A percentile compares a stretch with the other conserved stretches of the same genome.
phyloP scores from a whole-genome alignment of 2,888 invertebrate genomes.

The Harpagoxenus sublaevis region DNA sequence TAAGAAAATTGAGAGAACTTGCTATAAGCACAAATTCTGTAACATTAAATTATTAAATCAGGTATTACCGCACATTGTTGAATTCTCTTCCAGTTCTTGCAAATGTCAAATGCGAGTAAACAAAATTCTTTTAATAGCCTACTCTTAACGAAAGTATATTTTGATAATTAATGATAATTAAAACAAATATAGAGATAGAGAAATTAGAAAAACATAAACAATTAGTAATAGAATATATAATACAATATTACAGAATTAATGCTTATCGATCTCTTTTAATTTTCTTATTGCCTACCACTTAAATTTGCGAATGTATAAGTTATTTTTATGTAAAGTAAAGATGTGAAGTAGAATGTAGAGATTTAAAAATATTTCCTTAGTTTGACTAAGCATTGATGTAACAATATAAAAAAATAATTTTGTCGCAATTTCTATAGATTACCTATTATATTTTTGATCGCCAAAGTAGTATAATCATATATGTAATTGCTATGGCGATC shows the following conservation, averaged over 20 bases:
- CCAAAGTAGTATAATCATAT: neutral
- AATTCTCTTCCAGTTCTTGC: neutral
- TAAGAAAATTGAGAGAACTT: neutral
- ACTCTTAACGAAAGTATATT: neutral
- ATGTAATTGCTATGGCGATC: neutral
- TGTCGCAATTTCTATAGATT: neutral
- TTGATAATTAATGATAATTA: neutral
- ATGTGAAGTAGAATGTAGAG: neutral
- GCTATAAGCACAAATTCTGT: neutral
- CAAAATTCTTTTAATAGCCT: neutral
- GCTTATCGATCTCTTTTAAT: neutral
- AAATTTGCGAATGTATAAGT: neutral
- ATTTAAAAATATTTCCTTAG: neutral
- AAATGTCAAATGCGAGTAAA: neutral
- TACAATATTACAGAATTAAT: neutral
- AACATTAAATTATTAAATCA: neutral
- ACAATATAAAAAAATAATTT: neutral
- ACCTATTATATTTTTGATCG: neutral
- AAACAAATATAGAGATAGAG: neutral
- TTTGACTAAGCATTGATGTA: neutral
- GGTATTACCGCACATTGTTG: neutral
- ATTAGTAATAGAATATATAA: neutral
- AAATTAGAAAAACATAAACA: neutral
- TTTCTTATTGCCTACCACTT: neutral
- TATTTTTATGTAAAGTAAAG: neutral